Evolutionary conservation across 2,113 vertebrate species (phyloP).

Genomic region (Plecturocebus donacophilus): DNA sequence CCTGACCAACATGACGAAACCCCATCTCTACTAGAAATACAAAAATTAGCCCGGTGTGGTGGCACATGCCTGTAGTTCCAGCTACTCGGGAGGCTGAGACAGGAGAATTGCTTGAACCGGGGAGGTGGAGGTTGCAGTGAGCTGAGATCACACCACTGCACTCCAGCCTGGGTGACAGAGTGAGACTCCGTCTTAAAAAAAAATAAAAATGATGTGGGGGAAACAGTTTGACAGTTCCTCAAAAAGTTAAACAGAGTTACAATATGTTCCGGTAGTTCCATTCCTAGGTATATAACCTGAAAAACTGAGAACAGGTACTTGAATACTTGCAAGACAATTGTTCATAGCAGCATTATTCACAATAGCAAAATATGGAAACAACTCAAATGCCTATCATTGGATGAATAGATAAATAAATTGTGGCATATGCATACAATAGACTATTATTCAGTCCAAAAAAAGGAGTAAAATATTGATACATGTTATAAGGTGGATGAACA

Average conservation of each 20-base stretch:
- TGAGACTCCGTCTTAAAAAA: too few relatives aligned
- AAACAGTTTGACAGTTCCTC: background rate
- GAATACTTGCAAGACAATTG: background rate
- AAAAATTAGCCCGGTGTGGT: too few relatives aligned
- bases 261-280: background rate
- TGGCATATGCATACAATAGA: background rate
- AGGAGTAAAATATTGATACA: background rate
- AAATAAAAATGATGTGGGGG: too few relatives aligned
- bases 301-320: background rate
- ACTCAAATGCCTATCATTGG: background rate
- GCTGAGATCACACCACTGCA: too few relatives aligned
- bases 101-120: too few relatives aligned
- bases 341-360: background rate
- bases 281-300: background rate
- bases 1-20: too few relatives aligned
- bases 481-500: background rate
- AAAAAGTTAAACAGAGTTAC: conserved; percentile 17
- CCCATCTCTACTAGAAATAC: too few relatives aligned
- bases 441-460: background rate
- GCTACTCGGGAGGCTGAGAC: too few relatives aligned
- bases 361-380: background rate
- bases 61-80: too few relatives aligned
- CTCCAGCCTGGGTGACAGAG: too few relatives aligned
- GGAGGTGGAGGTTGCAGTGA: too few relatives aligned
- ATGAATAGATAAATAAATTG: background rate